phyloP scores from a whole-genome alignment of 2,888 invertebrate genomes.

The Caenorhabditis drosophilae region DNA sequence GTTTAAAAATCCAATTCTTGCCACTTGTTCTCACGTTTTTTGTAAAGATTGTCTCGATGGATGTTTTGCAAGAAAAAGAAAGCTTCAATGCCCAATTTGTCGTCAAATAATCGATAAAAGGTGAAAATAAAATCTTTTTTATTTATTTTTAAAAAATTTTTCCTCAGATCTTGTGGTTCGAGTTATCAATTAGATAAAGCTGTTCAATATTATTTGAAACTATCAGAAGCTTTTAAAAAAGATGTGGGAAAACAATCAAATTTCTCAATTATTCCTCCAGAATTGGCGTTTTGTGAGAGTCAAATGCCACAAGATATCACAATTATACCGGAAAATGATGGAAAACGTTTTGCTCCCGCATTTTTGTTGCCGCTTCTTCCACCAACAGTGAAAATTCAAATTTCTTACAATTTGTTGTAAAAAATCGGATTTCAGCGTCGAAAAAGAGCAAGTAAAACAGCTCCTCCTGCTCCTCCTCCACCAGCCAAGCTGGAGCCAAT shows the following conservation, averaged over 20 bases:
- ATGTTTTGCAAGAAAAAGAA: constrained; percentile 36
- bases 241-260: constrained; percentile 12
- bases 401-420: constrained; percentile 6
- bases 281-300: constrained; percentile 36
- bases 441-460: constrained; percentile 13
- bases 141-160: constrained; percentile 1
- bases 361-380: constrained; percentile 29
- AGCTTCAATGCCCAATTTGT: constrained; percentile 50
- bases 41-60: constrained; percentile 36
- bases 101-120: constrained; percentile 40
- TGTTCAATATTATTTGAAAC: constrained; percentile 37
- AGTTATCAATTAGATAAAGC: constrained; percentile 20
- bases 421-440: constrained; percentile 10
- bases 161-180: constrained; percentile 30
- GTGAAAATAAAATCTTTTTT: constrained; percentile 11
- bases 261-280: constrained; percentile 21
- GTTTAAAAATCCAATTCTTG: constrained; percentile 36
- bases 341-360: constrained; percentile 29
- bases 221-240: constrained; percentile 31
- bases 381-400: no score
- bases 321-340: constrained; percentile 34
- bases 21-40: constrained; percentile 50
- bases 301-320: constrained; percentile 35
- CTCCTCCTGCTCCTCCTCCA: background rate
- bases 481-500: no score